Conservation (phyloP, 2,113 vertebrate species). For the Polyodon spathula region DNA sequence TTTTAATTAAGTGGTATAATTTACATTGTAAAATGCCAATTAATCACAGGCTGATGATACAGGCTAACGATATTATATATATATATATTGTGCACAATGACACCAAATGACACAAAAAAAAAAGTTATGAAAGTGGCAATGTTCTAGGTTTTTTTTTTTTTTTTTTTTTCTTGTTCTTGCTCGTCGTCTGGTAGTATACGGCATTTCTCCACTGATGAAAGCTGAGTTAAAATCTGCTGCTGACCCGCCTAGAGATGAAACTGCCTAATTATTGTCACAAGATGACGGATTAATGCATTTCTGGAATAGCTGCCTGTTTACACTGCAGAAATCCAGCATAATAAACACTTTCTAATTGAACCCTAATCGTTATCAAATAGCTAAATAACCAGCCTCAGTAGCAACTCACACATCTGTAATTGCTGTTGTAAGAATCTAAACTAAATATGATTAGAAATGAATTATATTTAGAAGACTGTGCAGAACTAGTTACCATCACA, state of each 20-base stretch:
- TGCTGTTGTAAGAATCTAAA: slow-evolving; percentile 47
- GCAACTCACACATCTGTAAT: slow-evolving; percentile 87
- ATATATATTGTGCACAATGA: no score
- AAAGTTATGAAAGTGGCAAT: no score
- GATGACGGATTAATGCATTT: slow-evolving; percentile 97
- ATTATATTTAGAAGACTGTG: slow-evolving; percentile 18
- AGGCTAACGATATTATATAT: no score
- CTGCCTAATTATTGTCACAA: slow-evolving; percentile 97
- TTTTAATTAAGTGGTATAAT: no score
- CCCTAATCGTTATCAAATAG: slow-evolving; percentile 97
- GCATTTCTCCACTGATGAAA: slow-evolving; percentile 50
- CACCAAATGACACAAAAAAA: no score
- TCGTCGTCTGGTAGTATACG: slow-evolving; percentile 37
- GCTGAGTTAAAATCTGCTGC: slow-evolving; percentile 59
- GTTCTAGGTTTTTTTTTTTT: neutral
- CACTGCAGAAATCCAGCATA: slow-evolving; percentile 66
- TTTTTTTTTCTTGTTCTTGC: slow-evolving; percentile 3
- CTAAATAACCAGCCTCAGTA: slow-evolving; percentile 70
- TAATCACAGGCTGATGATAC: no score
- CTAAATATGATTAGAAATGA: slow-evolving; percentile 28
- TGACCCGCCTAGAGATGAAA: slow-evolving; percentile 66
- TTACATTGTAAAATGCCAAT: no score
- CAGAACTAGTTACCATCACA: slow-evolving; percentile 11
- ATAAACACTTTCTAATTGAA: slow-evolving; percentile 99
- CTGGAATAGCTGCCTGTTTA: slow-evolving; percentile 98